A percentile compares a stretch with the other conserved stretches of the same genome.
phyloP scores from a whole-genome alignment of 2,888 invertebrate species.

The Hedychridium roseum region DNA sequence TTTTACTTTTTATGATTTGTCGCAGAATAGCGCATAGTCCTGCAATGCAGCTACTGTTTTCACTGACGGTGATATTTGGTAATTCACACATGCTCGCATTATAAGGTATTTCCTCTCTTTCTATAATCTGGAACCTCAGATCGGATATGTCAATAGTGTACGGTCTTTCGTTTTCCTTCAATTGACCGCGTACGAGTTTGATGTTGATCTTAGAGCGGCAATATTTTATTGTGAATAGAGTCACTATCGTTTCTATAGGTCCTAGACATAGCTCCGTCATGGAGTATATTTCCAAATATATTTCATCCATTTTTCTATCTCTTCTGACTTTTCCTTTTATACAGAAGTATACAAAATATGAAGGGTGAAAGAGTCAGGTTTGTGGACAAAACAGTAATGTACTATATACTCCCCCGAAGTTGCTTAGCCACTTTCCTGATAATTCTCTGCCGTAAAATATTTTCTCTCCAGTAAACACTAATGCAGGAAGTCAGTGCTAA shows the following conservation, averaged over 20 bases:
- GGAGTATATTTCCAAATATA: slow-evolving; percentile 54
- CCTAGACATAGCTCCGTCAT: slow-evolving; percentile 49
- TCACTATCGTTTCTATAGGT: slow-evolving; percentile 72
- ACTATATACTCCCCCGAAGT: slow-evolving; percentile 48
- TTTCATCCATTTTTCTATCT: slow-evolving; percentile 46
- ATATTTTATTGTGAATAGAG: slow-evolving; percentile 71
- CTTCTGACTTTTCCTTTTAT: too few species aligned
- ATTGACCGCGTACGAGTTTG: slow-evolving; percentile 58
- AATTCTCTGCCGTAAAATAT: slow-evolving; percentile 53
- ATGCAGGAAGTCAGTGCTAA: slow-evolving; percentile 70
- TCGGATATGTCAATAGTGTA: slow-evolving; percentile 57
- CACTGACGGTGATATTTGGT: slow-evolving; percentile 71
- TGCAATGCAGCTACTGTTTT: slow-evolving; percentile 73
- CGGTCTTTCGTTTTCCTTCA: slow-evolving; percentile 35
- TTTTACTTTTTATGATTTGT: slow-evolving; percentile 66
- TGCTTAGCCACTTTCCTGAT: slow-evolving; percentile 59
- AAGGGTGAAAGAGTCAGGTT: slow-evolving; percentile 7
- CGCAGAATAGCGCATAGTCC: slow-evolving; percentile 80
- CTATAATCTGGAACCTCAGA: slow-evolving; percentile 57
- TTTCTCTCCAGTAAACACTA: slow-evolving; percentile 58
- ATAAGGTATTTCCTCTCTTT: slow-evolving; percentile 60
- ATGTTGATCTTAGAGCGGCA: slow-evolving; percentile 65
- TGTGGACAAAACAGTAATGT: background rate
- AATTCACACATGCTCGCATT: slow-evolving; percentile 66
- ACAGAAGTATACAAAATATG: slow-evolving; percentile 6